phyloP scores from a whole-genome alignment of 2,113 vertebrate species.

The Cavia porcellus region DNA sequence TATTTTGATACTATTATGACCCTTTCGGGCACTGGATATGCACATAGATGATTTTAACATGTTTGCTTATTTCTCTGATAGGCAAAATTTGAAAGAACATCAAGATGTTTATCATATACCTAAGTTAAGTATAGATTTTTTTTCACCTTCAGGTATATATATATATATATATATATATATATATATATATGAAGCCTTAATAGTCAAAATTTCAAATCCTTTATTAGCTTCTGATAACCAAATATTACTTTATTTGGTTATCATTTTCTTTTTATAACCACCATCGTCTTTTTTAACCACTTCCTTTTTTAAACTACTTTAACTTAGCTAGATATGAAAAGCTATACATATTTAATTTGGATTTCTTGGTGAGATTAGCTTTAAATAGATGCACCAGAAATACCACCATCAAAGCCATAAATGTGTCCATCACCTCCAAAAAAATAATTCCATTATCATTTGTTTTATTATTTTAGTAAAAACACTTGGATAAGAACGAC shows the following conservation, averaged over 20 bases:
- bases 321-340: not conserved
- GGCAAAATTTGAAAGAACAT: constrained; percentile 15
- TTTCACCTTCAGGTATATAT: not conserved
- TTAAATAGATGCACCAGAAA: not conserved
- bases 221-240: constrained; percentile 8
- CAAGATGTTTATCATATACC: not conserved
- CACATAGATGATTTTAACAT: not conserved
- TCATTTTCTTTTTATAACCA: not conserved
- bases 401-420: not conserved
- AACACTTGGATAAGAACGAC: not conserved
- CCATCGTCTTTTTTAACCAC: not conserved
- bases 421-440: not conserved
- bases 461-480: not conserved
- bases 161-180: not conserved
- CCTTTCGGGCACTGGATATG: not conserved
- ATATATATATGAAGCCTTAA: not conserved
- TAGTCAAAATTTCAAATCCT: not conserved
- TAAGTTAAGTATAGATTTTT: constrained; percentile 26
- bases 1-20: not conserved
- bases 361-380: not conserved
- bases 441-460: not conserved
- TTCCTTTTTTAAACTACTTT: not conserved
- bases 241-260: not conserved
- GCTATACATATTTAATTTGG: not conserved
- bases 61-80: not conserved